These are phyloP conservation scores for Ophonus ardosiacus DNA, from an alignment of 2,888 invertebrate species.

Conservation along the genomic window DNA sequence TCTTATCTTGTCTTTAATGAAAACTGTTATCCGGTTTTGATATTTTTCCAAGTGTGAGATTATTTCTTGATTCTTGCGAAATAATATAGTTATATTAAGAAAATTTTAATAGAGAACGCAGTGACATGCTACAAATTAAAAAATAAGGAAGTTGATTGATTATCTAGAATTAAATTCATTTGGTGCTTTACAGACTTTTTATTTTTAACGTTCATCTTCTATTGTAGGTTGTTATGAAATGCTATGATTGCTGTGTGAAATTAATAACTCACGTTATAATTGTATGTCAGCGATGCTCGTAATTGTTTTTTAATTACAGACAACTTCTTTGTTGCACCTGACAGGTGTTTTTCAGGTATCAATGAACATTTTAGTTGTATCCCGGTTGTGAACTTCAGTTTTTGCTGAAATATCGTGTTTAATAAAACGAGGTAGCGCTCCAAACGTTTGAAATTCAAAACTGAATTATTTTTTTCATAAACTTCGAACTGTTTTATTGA, in stretches of 20 bases:
- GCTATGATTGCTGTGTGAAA: background rate
- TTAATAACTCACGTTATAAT: background rate
- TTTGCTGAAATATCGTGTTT: constrained; percentile 3
- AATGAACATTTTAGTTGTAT: background rate
- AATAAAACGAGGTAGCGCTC: background rate
- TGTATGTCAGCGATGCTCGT: background rate
- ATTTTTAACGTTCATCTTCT: background rate
- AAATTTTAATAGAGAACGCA: background rate
- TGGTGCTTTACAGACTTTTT: background rate
- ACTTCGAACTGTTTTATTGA: background rate
- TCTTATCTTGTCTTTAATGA: too few species aligned
- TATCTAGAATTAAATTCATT: background rate
- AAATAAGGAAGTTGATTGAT: background rate
- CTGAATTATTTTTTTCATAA: constrained; percentile 17
- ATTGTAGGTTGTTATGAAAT: background rate
- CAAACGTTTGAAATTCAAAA: constrained; percentile 7
- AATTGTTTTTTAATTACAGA: constrained; percentile 7
- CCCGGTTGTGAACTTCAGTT: background rate
- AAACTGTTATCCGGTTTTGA: too few species aligned
- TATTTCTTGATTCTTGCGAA: too few species aligned
- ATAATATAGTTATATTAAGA: background rate
- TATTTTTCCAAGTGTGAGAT: too few species aligned
- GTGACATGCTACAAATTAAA: background rate
- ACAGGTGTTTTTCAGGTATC: constrained; percentile 10
- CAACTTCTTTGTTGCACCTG: background rate